These are phyloP conservation scores for Gymnocypris eckloni DNA, from an alignment of 2,797 vertebrate genomes.

Conservation along the genomic window DNA sequence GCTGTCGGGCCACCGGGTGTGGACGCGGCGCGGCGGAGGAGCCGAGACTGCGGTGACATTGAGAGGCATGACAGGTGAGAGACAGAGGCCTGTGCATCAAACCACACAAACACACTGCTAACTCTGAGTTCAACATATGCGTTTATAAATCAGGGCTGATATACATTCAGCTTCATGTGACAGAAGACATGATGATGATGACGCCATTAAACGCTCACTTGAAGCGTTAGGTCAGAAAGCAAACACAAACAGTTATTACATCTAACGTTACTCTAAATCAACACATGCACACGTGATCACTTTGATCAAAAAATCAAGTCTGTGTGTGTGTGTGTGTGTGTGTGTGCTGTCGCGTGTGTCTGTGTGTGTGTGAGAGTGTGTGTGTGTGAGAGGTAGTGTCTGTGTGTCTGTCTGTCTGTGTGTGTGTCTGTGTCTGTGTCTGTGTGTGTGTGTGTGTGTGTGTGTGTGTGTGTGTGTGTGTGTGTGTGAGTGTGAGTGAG, in stretches of 20 bases:
- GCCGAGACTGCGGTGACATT: constrained; percentile 73
- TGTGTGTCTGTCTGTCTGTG: too few species aligned
- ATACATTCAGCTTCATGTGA: background rate
- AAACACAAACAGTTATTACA: background rate
- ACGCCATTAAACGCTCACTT: background rate
- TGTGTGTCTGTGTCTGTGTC: too few species aligned
- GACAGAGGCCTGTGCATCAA: constrained; percentile 19
- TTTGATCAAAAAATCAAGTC: background rate
- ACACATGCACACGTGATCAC: background rate
- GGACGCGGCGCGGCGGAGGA: constrained; percentile 55
- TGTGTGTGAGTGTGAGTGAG: too few species aligned
- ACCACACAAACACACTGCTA: background rate
- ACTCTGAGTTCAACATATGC: background rate
- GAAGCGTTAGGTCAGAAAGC: background rate
- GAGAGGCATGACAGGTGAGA: constrained; percentile 78
- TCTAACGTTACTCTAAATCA: background rate
- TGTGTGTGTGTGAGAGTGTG: too few species aligned
- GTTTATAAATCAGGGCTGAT: background rate
- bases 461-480: too few species aligned
- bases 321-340: too few species aligned
- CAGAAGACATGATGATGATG: background rate
- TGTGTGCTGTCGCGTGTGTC: too few species aligned
- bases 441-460: too few species aligned
- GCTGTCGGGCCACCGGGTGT: constrained; percentile 51
- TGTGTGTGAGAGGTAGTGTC: too few species aligned